Conservation (phyloP, 2,797 vertebrate species). For the Ataeniobius toweri region DNA sequence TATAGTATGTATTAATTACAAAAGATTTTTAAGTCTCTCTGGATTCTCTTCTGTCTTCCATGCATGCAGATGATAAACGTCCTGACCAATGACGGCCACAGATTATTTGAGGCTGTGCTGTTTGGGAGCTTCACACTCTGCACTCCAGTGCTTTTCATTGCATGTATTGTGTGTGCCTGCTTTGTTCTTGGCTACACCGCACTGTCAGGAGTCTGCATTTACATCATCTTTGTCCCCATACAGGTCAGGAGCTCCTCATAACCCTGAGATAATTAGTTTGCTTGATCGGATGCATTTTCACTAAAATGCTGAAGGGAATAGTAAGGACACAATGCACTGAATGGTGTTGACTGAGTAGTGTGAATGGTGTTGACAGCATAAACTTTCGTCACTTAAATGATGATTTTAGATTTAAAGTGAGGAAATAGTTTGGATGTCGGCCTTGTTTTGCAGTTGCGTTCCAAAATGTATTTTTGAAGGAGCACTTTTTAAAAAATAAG, state of each 20-base stretch:
- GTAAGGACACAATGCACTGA: not conserved
- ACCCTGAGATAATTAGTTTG: not conserved
- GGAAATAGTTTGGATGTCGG: not conserved
- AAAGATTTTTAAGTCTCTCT: not conserved
- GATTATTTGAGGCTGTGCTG: conserved; percentile 81
- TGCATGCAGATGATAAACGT: conserved; percentile 81
- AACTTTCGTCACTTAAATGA: not conserved
- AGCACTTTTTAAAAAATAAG: not conserved
- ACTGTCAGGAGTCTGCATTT: conserved; percentile 77
- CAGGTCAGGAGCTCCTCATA: conserved; percentile 3
- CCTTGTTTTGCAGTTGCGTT: not conserved
- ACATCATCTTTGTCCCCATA: conserved; percentile 77
- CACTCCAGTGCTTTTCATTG: conserved; percentile 71
- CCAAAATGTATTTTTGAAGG: not conserved
- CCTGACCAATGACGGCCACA: conserved; percentile 82
- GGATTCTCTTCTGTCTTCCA: conserved; percentile 16
- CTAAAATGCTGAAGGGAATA: not conserved
- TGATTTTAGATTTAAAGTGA: not conserved
- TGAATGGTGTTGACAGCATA: not conserved
- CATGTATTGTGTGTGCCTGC: conserved; percentile 75
- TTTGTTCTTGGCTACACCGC: conserved; percentile 81
- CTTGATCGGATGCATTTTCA: too few species aligned
- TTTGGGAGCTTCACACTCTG: conserved; percentile 74
- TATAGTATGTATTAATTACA: not conserved
- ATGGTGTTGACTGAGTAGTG: too few species aligned